These are phyloP conservation scores for Cryptocephalus moraei DNA, from an alignment of 2,888 invertebrate genomes.

Conservation along the genomic window DNA sequence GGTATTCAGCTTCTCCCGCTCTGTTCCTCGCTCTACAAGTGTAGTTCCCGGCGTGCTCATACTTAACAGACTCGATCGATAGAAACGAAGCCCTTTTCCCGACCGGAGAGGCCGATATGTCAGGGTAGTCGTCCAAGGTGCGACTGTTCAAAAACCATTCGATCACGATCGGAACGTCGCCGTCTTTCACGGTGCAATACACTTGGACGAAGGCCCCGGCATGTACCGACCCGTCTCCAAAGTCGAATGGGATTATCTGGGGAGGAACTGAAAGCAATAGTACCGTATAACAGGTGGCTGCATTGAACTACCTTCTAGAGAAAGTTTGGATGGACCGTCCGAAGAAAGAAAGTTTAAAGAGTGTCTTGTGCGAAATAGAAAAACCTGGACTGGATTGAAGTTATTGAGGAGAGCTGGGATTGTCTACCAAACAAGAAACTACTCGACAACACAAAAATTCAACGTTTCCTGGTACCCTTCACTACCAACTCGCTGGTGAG, in stretches of 20 bases:
- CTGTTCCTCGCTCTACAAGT: constrained; percentile 45
- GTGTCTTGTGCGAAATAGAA: no score
- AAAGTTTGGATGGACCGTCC: no score
- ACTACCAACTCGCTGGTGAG: constrained; percentile 41
- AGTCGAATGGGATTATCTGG: constrained; percentile 35
- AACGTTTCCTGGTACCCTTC: constrained; percentile 37
- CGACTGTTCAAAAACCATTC: constrained; percentile 56
- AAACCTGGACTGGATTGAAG: no score
- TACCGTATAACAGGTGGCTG: no score
- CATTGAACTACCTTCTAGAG: no score
- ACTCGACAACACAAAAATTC: no score
- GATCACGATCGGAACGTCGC: constrained; percentile 58
- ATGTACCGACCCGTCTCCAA: constrained; percentile 52
- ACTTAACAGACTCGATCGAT: constrained; percentile 47
- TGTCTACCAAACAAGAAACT: no score
- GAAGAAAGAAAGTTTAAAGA: no score
- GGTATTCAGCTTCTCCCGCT: constrained; percentile 41
- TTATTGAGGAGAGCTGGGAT: no score
- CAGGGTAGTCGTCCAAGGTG: constrained; percentile 20
- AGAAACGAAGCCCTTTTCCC: constrained; percentile 49
- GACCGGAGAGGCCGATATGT: constrained; percentile 29
- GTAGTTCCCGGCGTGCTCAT: constrained; percentile 46
- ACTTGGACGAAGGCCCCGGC: constrained; percentile 57
- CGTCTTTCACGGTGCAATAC: constrained; percentile 59
- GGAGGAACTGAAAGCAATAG: constrained; percentile 23